Evolutionary conservation across 1,140 invertebrate species (phyloP).

Genomic region (Dysdera silvatica): DNA sequence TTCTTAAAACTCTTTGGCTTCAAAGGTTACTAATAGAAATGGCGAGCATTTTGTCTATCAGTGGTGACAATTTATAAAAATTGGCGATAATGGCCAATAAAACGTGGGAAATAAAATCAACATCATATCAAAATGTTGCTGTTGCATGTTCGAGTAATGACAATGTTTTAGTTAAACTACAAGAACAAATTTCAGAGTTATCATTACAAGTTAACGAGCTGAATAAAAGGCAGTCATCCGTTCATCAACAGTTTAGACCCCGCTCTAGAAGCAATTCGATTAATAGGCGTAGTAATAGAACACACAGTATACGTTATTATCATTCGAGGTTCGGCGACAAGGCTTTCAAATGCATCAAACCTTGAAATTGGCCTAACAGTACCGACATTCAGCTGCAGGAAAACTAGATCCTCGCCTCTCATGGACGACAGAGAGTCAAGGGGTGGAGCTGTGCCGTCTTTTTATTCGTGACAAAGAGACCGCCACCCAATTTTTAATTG

Average conservation of each 20-base stretch:
- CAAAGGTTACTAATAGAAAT: not conserved
- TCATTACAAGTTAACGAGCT: too few relatives aligned
- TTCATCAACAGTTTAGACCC: not conserved
- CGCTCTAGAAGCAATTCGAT: not conserved
- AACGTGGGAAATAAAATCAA: not conserved
- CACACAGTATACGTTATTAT: slow-evolving; percentile 21
- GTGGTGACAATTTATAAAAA: not conserved
- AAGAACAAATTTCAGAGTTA: too few relatives aligned
- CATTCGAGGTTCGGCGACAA: slow-evolving; percentile 24
- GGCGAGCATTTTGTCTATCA: not conserved
- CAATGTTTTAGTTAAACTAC: too few relatives aligned
- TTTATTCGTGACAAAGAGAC: slow-evolving; percentile 16
- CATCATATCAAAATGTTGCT: too few relatives aligned
- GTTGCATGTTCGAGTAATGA: too few relatives aligned
- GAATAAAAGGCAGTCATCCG: too few relatives aligned
- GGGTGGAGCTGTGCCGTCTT: not conserved
- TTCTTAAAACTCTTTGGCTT: slow-evolving; percentile 4
- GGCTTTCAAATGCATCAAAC: slow-evolving; percentile 15
- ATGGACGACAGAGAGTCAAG: not conserved
- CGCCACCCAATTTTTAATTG: slow-evolving; percentile 4
- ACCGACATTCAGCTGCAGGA: not conserved
- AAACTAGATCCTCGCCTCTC: slow-evolving; percentile 13
- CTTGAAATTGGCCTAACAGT: slow-evolving; percentile 5
- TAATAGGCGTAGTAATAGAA: not conserved
- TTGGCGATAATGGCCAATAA: slow-evolving; percentile 4